These are phyloP conservation scores for Discoglossus pictus DNA, from an alignment of 2,797 vertebrate genomes.

Conservation along the genomic window DNA sequence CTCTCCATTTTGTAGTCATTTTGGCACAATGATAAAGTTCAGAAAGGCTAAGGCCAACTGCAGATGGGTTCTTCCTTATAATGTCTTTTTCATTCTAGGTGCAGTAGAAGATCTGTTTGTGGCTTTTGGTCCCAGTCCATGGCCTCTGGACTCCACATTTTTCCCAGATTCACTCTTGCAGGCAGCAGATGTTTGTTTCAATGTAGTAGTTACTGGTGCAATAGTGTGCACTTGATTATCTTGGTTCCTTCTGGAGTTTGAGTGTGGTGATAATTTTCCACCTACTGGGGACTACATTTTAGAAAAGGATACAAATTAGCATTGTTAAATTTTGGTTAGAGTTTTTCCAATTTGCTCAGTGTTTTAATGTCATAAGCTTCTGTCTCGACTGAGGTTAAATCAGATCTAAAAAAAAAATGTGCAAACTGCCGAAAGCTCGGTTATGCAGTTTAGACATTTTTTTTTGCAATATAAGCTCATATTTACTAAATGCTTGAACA, in stretches of 20 bases:
- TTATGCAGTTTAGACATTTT: too few relatives aligned
- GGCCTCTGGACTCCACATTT: constrained; percentile 42
- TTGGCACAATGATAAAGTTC: constrained; percentile 53
- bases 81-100: constrained; percentile 64
- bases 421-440: too few relatives aligned
- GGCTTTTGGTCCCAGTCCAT: constrained; percentile 52
- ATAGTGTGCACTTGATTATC: constrained; percentile 56
- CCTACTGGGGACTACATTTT: constrained; percentile 58
- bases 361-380: too few relatives aligned
- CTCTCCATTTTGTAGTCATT: constrained; percentile 44
- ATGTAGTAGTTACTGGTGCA: constrained; percentile 20
- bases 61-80: constrained; percentile 20
- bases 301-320: background rate
- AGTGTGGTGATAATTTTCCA: constrained; percentile 58
- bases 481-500: too few relatives aligned
- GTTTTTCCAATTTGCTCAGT: too few relatives aligned
- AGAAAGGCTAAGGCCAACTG: constrained; percentile 23
- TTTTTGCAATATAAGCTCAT: too few relatives aligned
- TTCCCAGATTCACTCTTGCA: constrained; percentile 58
- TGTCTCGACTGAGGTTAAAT: too few relatives aligned
- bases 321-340: too few relatives aligned
- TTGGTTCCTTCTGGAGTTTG: constrained; percentile 58
- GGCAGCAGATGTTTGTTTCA: constrained; percentile 53
- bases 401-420: too few relatives aligned
- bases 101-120: constrained; percentile 53